Conservation (phyloP, 1,140 invertebrate species). For the Drosophila ananassae region DNA sequence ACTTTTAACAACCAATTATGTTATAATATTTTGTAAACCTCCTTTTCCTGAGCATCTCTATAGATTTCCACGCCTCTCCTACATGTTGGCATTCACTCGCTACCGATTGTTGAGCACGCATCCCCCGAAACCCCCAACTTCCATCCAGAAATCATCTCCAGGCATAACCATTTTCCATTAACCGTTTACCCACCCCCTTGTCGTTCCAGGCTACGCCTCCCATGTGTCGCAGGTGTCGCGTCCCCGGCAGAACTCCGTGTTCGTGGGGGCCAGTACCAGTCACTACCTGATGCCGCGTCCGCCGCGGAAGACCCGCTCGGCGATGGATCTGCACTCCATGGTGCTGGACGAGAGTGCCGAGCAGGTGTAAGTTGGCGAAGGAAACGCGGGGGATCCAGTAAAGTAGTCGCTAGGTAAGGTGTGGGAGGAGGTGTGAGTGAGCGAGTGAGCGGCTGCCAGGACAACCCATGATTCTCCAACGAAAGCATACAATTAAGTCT, state of each 20-base stretch:
- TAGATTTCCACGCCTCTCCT: background rate
- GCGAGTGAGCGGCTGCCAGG: slow-evolving; percentile 1
- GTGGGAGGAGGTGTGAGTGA: background rate
- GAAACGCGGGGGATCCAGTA: slow-evolving; percentile 1
- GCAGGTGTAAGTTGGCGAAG: slow-evolving; percentile 51
- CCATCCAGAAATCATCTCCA: background rate
- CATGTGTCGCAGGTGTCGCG: slow-evolving; percentile 72
- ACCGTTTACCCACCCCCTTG: background rate
- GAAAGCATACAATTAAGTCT: too few species aligned
- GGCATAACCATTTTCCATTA: slow-evolving; percentile 12
- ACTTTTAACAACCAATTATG: background rate
- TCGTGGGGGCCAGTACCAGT: slow-evolving; percentile 89
- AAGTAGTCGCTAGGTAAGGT: slow-evolving; percentile 5
- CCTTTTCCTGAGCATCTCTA: background rate
- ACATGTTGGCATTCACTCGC: background rate
- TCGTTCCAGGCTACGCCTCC: slow-evolving; percentile 67
- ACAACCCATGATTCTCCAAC: background rate
- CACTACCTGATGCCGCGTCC: slow-evolving; percentile 86
- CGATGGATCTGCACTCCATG: slow-evolving; percentile 91
- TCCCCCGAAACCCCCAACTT: background rate
- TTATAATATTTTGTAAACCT: background rate
- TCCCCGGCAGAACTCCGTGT: slow-evolving; percentile 92
- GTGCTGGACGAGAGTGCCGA: slow-evolving; percentile 86
- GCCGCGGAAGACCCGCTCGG: slow-evolving; percentile 91
- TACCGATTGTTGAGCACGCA: background rate